phyloP scores from a whole-genome alignment of 2,113 vertebrate species.

The Toxostoma redivivum region DNA sequence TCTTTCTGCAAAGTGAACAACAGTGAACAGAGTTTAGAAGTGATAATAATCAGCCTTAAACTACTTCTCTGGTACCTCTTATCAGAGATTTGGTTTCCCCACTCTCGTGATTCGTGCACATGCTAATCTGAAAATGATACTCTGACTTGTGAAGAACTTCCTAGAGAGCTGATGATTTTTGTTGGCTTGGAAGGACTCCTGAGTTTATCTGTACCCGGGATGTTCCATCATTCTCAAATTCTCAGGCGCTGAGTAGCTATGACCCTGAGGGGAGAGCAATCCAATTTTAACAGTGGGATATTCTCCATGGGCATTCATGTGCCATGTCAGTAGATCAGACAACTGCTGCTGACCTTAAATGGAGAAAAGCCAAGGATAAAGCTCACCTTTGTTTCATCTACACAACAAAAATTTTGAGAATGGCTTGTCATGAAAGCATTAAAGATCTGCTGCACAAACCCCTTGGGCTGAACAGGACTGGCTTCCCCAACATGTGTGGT shows the following conservation, averaged over 20 bases:
- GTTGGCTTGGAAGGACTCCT: background rate
- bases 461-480: background rate
- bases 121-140: background rate
- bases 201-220: background rate
- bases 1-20: background rate
- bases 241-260: background rate
- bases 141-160: background rate
- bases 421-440: background rate
- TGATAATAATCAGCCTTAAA: background rate
- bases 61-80: background rate
- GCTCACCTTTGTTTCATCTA: background rate
- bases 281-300: background rate
- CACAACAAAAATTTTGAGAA: background rate
- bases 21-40: background rate
- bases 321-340: background rate
- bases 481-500: background rate
- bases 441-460: background rate
- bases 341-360: background rate
- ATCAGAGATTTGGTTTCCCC: background rate
- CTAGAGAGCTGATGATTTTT: background rate
- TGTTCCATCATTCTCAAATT: background rate
- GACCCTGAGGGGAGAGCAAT: background rate
- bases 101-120: background rate
- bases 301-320: background rate
- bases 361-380: constrained; percentile 7